These are phyloP conservation scores for Halcyon malimbica DNA, from an alignment of 2,113 vertebrate species.

Conservation along the genomic window DNA sequence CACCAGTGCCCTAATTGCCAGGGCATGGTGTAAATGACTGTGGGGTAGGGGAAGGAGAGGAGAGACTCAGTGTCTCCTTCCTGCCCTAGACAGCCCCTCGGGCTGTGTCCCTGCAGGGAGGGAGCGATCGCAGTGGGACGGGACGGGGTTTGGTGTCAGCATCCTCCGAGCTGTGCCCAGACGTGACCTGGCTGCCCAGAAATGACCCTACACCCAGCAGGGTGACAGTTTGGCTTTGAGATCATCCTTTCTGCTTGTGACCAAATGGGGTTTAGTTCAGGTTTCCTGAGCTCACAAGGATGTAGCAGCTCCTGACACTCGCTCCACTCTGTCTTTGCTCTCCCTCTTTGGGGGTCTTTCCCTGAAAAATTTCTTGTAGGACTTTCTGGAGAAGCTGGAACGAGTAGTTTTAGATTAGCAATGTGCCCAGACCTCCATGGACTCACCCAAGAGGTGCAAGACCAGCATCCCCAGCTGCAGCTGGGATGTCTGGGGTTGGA, in stretches of 20 bases:
- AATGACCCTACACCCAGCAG: not conserved
- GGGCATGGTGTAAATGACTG: accelerated
- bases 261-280: not conserved
- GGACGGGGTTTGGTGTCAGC: not conserved
- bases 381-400: not conserved
- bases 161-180: not conserved
- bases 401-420: accelerated
- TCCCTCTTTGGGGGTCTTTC: not conserved
- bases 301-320: accelerated
- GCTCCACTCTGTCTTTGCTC: not conserved
- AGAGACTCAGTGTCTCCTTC: not conserved
- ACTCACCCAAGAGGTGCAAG: not conserved
- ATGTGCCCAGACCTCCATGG: accelerated
- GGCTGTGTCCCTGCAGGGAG: not conserved
- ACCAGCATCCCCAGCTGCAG: not conserved
- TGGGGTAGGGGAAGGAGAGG: not conserved
- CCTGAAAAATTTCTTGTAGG: not conserved
- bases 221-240: accelerated
- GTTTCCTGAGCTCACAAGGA: not conserved
- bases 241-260: not conserved
- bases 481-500: accelerated
- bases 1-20: accelerated
- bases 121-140: not conserved
- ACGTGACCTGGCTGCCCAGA: accelerated
- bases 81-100: not conserved